phyloP scores from a whole-genome alignment of 2,888 invertebrate genomes.

The Trichopria drosophilae region DNA sequence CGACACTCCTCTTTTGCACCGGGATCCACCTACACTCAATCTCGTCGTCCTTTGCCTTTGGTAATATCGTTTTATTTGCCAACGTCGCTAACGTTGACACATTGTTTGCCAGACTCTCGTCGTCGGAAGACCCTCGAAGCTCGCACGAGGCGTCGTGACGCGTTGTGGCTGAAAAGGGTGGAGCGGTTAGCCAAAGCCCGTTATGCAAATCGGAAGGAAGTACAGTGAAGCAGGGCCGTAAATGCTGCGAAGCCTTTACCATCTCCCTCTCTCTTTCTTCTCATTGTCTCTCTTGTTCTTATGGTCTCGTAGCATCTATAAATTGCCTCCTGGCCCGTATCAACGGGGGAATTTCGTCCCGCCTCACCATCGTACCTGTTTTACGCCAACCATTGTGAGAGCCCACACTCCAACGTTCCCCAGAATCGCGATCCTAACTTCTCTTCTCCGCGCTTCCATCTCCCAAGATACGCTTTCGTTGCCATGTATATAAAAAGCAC shows the following conservation, averaged over 20 bases:
- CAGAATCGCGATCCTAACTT: constrained; percentile 27
- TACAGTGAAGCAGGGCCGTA: constrained; percentile 44
- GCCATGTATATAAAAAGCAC: constrained; percentile 9
- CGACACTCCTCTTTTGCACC: too few relatives aligned
- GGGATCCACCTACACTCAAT: constrained; percentile 2
- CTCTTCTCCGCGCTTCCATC: constrained; percentile 5
- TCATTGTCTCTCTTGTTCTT: constrained; percentile 40
- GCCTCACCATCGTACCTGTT: constrained; percentile 38
- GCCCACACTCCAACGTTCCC: constrained; percentile 23
- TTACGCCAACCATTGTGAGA: constrained; percentile 43
- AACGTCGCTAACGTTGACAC: constrained; percentile 25
- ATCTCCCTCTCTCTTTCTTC: background rate
- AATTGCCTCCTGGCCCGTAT: constrained; percentile 45
- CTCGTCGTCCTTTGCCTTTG: background rate
- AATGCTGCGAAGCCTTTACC: constrained; percentile 28
- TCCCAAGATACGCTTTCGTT: constrained; percentile 20
- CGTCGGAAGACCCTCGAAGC: constrained; percentile 12
- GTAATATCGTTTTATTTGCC: constrained; percentile 27
- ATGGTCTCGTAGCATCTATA: constrained; percentile 43
- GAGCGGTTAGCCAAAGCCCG: constrained; percentile 32
- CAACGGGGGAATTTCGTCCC: constrained; percentile 40
- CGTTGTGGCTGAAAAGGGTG: constrained; percentile 23
- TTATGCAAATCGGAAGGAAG: constrained; percentile 46
- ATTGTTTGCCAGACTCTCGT: constrained; percentile 29
- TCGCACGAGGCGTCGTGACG: constrained; percentile 2